A percentile compares a stretch with the other conserved stretches of the same genome.
Evolutionary conservation across 2,888 invertebrate species (phyloP).

Genomic region (Zaprionus obscuricornis): DNA sequence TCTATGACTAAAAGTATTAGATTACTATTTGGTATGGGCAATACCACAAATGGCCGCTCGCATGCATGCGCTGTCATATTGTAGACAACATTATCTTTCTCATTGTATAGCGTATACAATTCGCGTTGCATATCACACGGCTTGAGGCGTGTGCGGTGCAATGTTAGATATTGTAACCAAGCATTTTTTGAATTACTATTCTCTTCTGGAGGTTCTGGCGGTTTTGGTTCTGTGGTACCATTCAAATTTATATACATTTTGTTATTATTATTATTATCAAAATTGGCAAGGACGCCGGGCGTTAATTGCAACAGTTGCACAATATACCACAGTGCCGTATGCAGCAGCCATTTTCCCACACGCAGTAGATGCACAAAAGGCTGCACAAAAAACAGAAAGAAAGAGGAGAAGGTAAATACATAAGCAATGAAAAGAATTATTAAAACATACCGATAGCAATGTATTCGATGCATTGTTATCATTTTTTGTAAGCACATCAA

Average conservation of each 20-base stretch:
- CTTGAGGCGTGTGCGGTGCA: constrained; percentile 91
- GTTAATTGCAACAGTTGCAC: constrained; percentile 85
- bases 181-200: constrained; percentile 84
- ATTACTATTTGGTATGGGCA: constrained; percentile 90
- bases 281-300: constrained; percentile 83
- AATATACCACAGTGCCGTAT: constrained; percentile 86
- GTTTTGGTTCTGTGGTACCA: constrained; percentile 83
- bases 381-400: constrained; percentile 80
- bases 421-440: background rate
- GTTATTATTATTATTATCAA: too few relatives aligned
- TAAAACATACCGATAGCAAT: constrained; percentile 86
- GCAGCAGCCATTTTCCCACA: constrained; percentile 85
- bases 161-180: constrained; percentile 87
- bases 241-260: constrained; percentile 60
- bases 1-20: constrained; percentile 91
- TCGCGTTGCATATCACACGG: constrained; percentile 92
- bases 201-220: constrained; percentile 84
- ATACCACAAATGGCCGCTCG: constrained; percentile 88
- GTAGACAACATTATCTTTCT: constrained; percentile 85
- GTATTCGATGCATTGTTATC: constrained; percentile 86
- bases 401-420: background rate
- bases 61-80: constrained; percentile 83
- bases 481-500: constrained; percentile 88
- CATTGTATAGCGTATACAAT: constrained; percentile 84
- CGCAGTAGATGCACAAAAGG: constrained; percentile 86